These are phyloP conservation scores for Platorchestia sp. DNA, from an alignment of 1,140 invertebrate species.

Conservation along the genomic window DNA sequence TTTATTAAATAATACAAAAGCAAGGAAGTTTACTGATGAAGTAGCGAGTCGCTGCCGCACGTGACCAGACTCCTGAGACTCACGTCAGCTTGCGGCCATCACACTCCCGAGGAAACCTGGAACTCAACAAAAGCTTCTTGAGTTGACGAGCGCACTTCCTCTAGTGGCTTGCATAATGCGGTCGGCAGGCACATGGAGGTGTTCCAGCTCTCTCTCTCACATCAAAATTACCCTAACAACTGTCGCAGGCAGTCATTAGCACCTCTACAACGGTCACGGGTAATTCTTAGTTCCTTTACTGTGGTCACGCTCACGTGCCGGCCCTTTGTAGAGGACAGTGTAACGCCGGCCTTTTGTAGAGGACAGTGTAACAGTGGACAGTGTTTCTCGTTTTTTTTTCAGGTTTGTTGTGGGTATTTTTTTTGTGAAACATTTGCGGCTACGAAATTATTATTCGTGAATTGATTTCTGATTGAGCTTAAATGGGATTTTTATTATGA, in stretches of 20 bases:
- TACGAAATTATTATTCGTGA: too few relatives aligned
- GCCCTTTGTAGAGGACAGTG: too few relatives aligned
- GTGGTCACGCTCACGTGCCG: neutral
- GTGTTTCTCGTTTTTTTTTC: too few relatives aligned
- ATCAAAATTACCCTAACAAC: neutral
- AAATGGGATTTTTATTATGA: too few relatives aligned
- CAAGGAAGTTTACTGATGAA: constrained; percentile 26
- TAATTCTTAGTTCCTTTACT: neutral
- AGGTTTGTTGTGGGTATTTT: too few relatives aligned
- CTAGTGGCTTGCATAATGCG: neutral
- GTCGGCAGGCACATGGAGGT: neutral
- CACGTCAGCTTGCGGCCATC: constrained; percentile 37
- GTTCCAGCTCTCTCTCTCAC: neutral
- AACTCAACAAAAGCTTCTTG: neutral
- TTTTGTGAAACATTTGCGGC: too few relatives aligned
- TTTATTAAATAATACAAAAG: constrained; percentile 25
- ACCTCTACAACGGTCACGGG: neutral
- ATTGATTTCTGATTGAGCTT: too few relatives aligned
- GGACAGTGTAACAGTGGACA: too few relatives aligned
- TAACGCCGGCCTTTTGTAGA: too few relatives aligned
- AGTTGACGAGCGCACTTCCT: neutral
- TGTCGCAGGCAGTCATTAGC: neutral
- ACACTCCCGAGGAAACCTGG: neutral
- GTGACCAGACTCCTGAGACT: constrained; percentile 18
- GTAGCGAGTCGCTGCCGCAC: constrained; percentile 35